Base-by-base conservation (phyloP, 2,797 vertebrate species). In the Apodemus agrarius region DNA sequence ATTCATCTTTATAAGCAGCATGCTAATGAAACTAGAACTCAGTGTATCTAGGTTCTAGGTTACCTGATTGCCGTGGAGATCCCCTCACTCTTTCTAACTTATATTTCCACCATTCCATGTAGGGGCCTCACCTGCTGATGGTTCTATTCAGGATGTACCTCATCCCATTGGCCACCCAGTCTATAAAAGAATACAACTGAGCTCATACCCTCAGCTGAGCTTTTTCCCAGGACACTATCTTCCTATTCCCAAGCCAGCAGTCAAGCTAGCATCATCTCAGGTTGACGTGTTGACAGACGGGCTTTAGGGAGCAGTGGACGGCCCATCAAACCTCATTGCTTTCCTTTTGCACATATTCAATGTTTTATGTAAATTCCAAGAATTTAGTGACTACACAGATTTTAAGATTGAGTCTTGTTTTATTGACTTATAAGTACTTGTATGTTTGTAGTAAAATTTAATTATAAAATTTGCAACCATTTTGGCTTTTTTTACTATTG, bases 381-480 rank as follows among this genome's bases (percentile, higher is more conserved):
- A 91, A 75, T 54, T 78, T 54, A 52, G 40, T 67, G 9, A 84
- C 26, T 81, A 46, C 4, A 31, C 52, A 6, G 4, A 17, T 89
- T 1, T 84, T 84, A 46, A 10, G 75, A 0, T 81, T 43, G 21
- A 89, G 6, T 74, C 69, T 92, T 80, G 10, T 74, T 95, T 61
- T 91, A 63, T 94, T 86, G 59, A 89, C 65, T 72, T 37, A 19
- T 76, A 29, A 92, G 52, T 80, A 96, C 6, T 3, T 54, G 37
- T 85, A 76, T 17, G 52, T 91, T 82, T 87, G 5, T n/a, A 91
- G 88, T 89, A 85, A 87, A 65, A 43, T 74, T 76, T 90, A 63
- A 89, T 75, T 65, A 90, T 75, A 82, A 95, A 63, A 40, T 46
- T 89, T 94, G 17, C 24, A 90, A 80, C 3, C 57, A 19, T 54